These are phyloP conservation scores for Tetramorium simillimum DNA, from an alignment of 1,140 invertebrate species.

Conservation along the genomic window DNA sequence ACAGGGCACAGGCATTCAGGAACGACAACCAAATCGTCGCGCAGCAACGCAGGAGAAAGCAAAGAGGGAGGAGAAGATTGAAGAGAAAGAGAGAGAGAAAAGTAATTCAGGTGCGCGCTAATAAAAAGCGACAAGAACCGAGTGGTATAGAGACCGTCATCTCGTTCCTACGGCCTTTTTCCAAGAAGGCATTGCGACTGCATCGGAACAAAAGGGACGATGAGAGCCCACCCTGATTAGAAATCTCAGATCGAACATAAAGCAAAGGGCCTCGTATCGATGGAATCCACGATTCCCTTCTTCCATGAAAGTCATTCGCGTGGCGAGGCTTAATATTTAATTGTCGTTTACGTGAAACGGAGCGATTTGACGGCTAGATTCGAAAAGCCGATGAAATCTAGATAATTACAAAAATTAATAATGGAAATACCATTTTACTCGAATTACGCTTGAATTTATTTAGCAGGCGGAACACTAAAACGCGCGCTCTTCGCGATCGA, in stretches of 20 bases:
- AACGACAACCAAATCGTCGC: constrained; percentile 63
- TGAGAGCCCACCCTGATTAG: constrained; percentile 5
- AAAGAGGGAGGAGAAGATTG: neutral
- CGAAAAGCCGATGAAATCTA: neutral
- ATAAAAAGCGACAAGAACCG: constrained; percentile 70
- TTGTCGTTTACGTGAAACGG: neutral
- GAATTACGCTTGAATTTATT: neutral
- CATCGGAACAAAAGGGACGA: constrained; percentile 28
- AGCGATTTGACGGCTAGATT: neutral
- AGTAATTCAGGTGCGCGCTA: constrained; percentile 78
- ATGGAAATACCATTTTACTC: neutral
- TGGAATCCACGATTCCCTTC: neutral
- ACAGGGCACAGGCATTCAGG: constrained; percentile 70
- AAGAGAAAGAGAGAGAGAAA: constrained; percentile 59
- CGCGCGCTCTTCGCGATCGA: neutral
- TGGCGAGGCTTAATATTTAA: neutral
- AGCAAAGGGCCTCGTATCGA: neutral
- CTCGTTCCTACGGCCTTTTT: constrained; percentile 9
- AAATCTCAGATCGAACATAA: neutral
- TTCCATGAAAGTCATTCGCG: neutral
- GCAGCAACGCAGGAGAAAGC: constrained; percentile 24
- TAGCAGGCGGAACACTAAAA: neutral
- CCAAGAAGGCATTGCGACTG: constrained; percentile 19
- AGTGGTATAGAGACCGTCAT: constrained; percentile 53
- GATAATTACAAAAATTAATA: neutral